These are phyloP conservation scores for Nothobranchius furzeri DNA, from an alignment of 2,113 vertebrate genomes.

Conservation along the genomic window DNA sequence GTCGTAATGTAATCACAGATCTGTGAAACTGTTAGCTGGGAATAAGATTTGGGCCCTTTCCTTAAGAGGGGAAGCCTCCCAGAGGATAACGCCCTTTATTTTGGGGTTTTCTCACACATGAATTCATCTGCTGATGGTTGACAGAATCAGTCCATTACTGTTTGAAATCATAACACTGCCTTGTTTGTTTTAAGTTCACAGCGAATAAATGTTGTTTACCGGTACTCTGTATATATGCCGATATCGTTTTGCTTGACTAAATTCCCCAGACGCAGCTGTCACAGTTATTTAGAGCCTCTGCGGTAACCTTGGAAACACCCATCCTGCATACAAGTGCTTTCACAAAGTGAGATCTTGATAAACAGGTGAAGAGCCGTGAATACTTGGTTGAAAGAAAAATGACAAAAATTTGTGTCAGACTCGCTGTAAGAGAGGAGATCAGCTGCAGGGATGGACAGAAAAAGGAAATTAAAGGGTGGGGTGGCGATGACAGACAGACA, in stretches of 20 bases:
- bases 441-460: constrained; percentile 32
- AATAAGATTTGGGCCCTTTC: constrained; percentile 35
- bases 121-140: constrained; percentile 15
- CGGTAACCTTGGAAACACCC: constrained; percentile 76
- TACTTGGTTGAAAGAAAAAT: constrained; percentile 19
- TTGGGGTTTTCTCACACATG: not conserved
- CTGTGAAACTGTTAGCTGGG: constrained; percentile 32
- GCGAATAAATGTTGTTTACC: constrained; percentile 58
- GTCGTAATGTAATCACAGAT: constrained; percentile 49
- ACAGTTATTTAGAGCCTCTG: constrained; percentile 72
- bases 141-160: constrained; percentile 13
- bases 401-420: constrained; percentile 22
- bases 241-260: constrained; percentile 67
- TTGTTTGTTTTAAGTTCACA: constrained; percentile 38
- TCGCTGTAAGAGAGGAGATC: constrained; percentile 43
- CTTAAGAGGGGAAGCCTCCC: constrained; percentile 25
- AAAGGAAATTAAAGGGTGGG: constrained; percentile 57
- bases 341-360: constrained; percentile 61
- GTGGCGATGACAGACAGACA: constrained; percentile 46
- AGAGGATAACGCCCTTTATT: constrained; percentile 7
- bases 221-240: constrained; percentile 57
- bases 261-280: constrained; percentile 72
- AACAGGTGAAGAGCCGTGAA: constrained; percentile 61
- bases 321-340: constrained; percentile 61
- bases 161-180: constrained; percentile 36